These are phyloP conservation scores for Dolichoris vasculosae DNA, from an alignment of 1,140 invertebrate species.

Conservation along the genomic window DNA sequence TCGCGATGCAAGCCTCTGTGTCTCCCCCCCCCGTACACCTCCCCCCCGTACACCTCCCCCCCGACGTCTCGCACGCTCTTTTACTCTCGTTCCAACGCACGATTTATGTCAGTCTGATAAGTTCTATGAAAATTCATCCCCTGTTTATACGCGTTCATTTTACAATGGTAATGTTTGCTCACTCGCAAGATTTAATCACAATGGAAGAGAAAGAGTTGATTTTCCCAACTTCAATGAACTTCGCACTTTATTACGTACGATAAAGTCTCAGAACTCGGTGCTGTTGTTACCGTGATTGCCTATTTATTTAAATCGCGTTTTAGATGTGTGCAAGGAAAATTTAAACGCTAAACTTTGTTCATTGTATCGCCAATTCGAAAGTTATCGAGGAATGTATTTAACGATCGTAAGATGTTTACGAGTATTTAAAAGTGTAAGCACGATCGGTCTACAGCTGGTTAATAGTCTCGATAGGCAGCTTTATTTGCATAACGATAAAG, in stretches of 20 bases:
- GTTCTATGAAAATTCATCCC: conserved; percentile 43
- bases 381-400: neutral
- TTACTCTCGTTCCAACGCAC: neutral
- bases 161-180: neutral
- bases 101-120: conserved; percentile 36
- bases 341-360: neutral
- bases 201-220: neutral
- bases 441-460: neutral
- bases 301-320: conserved; percentile 11
- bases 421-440: neutral
- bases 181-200: conserved; percentile 9
- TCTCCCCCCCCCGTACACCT: neutral
- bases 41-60: neutral
- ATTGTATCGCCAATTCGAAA: conserved; percentile 1
- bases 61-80: neutral
- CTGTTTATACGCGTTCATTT: neutral
- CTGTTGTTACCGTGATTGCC: no score
- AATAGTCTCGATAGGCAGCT: neutral
- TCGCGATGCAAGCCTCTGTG: no score
- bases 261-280: neutral
- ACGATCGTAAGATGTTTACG: neutral
- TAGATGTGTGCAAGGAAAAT: neutral
- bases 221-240: conserved; percentile 36
- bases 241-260: conserved; percentile 22
- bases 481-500: neutral